phyloP scores from a whole-genome alignment of 2,113 vertebrate species.

The Pseudopipra pipra region DNA sequence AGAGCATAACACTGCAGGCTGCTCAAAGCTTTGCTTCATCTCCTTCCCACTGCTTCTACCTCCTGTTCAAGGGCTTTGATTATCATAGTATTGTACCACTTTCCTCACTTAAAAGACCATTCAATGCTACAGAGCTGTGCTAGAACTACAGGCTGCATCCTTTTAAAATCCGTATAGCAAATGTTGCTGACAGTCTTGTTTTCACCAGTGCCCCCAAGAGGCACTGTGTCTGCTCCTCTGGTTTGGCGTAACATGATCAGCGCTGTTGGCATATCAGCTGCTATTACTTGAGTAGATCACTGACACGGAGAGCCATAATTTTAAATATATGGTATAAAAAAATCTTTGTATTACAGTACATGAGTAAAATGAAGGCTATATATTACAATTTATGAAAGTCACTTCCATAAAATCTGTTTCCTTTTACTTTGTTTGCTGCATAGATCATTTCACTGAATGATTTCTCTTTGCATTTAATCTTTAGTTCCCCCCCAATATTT shows the following conservation, averaged over 20 bases:
- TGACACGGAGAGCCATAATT: neutral
- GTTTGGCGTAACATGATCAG: neutral
- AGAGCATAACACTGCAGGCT: fast-evolving
- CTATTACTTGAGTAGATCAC: neutral
- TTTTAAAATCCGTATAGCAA: neutral
- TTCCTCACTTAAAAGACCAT: neutral
- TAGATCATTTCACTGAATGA: neutral
- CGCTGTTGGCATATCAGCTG: neutral
- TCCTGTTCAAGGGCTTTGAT: neutral
- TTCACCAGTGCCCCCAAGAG: neutral
- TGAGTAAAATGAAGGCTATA: neutral
- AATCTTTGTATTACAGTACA: neutral
- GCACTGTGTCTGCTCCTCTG: neutral
- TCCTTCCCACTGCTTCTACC: neutral
- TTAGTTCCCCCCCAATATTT: neutral
- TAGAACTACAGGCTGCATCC: neutral
- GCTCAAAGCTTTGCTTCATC: neutral
- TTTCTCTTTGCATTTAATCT: conserved; percentile 22
- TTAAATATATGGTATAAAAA: neutral
- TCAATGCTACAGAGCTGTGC: neutral
- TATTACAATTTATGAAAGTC: neutral
- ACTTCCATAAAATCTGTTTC: neutral
- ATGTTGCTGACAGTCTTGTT: neutral
- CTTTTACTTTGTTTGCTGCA: neutral
- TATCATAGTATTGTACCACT: neutral